Conservation (phyloP, 1,140 invertebrate genomes). For the Ooceraea biroi region DNA sequence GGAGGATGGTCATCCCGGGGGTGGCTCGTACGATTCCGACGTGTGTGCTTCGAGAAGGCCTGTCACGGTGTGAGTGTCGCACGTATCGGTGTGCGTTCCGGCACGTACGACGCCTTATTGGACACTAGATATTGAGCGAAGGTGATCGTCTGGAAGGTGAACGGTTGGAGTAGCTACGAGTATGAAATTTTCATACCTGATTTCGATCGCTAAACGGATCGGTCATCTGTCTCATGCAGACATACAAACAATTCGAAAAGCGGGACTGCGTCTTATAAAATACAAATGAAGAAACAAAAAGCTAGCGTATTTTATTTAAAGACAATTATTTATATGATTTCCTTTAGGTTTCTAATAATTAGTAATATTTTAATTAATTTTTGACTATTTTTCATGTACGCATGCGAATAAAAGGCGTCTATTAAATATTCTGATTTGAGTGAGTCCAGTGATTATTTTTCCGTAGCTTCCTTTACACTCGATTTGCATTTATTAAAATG, state of each 20-base stretch:
- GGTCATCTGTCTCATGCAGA: neutral
- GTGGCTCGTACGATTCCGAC: slow-evolving; percentile 65
- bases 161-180: slow-evolving; percentile 43
- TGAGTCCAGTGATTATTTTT: too few species aligned
- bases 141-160: slow-evolving; percentile 80
- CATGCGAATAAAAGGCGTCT: neutral
- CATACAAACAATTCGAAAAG: slow-evolving; percentile 17
- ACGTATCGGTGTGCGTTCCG: slow-evolving; percentile 16
- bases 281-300: neutral
- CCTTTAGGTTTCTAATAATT: neutral
- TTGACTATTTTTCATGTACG: neutral
- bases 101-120: slow-evolving; percentile 71
- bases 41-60: slow-evolving; percentile 32
- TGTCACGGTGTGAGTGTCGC: slow-evolving; percentile 43
- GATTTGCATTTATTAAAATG: slow-evolving; percentile 47
- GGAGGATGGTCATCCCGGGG: slow-evolving; percentile 70
- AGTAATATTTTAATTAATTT: neutral
- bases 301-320: neutral
- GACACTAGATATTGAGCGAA: slow-evolving; percentile 81
- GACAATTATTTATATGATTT: neutral
- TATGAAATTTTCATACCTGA: slow-evolving; percentile 68
- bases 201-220: slow-evolving; percentile 18
- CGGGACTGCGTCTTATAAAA: neutral
- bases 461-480: slow-evolving; percentile 26
- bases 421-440: slow-evolving; percentile 1